Conservation (phyloP, 2,888 invertebrate species). For the Eurytoma adleriae region DNA sequence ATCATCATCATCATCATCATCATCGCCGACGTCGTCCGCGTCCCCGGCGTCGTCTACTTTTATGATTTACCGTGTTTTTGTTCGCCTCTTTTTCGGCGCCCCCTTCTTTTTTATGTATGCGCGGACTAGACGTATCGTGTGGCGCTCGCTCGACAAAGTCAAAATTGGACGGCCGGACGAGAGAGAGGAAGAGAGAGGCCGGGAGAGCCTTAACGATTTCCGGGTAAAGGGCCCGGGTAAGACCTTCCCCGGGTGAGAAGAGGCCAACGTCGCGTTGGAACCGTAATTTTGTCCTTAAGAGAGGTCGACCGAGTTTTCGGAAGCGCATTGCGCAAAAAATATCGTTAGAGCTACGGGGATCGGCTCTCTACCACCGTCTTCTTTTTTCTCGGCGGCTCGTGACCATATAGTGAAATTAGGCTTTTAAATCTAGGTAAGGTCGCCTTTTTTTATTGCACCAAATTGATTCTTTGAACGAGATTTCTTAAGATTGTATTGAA, state of each 20-base stretch:
- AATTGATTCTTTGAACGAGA: constrained; percentile 38
- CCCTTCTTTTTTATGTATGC: constrained; percentile 32
- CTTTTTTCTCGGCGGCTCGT: not conserved
- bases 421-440: constrained; percentile 28
- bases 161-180: constrained; percentile 60
- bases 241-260: constrained; percentile 27
- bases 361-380: not conserved
- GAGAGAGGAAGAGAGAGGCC: constrained; percentile 28
- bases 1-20: constrained; percentile 61
- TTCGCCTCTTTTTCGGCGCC: constrained; percentile 27
- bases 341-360: constrained; percentile 44
- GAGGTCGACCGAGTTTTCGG: constrained; percentile 54
- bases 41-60: constrained; percentile 62
- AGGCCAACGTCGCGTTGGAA: not conserved
- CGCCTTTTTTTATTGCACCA: not conserved
- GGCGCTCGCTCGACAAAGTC: constrained; percentile 62
- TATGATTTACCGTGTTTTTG: constrained; percentile 53
- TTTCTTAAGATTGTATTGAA: not conserved
- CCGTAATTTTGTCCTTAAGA: constrained; percentile 58
- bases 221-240: constrained; percentile 64
- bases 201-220: constrained; percentile 67
- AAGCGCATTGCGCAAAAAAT: constrained; percentile 60
- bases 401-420: constrained; percentile 33
- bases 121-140: constrained; percentile 48
- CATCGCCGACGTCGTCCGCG: constrained; percentile 60